These are phyloP conservation scores for Pelodiscus sinensis DNA, from an alignment of 2,113 vertebrate species.

Conservation along the genomic window DNA sequence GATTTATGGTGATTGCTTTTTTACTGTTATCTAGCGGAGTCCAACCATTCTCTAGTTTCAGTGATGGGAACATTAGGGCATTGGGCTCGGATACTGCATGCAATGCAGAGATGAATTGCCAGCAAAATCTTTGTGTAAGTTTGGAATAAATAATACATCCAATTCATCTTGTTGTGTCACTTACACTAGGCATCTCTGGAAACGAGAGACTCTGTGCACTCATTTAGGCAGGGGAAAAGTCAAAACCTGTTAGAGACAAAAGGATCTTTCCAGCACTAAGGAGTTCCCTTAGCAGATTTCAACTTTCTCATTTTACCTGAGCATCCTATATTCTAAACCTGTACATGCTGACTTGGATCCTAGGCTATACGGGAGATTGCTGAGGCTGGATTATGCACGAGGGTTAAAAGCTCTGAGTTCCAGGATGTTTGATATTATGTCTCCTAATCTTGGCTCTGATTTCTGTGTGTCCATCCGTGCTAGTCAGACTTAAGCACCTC, in stretches of 20 bases:
- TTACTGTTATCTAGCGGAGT: not conserved
- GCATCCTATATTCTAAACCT: not conserved
- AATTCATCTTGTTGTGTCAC: slow-evolving; percentile 13
- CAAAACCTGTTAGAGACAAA: not conserved
- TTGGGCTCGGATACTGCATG: slow-evolving; percentile 30
- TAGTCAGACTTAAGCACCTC: not conserved
- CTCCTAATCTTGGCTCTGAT: not conserved
- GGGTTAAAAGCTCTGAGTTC: not conserved
- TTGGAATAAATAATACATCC: slow-evolving; percentile 19
- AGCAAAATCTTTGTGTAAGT: slow-evolving; percentile 1
- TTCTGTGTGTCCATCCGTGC: not conserved
- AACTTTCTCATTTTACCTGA: slow-evolving; percentile 44
- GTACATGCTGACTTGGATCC: not conserved
- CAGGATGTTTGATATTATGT: not conserved
- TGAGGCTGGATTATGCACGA: not conserved
- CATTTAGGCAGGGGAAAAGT: not conserved
- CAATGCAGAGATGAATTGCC: slow-evolving; percentile 21
- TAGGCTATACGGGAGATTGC: not conserved
- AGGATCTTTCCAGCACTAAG: slow-evolving; percentile 1
- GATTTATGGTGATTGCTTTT: not conserved
- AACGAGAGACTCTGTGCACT: slow-evolving; percentile 1
- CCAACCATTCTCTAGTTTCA: slow-evolving; percentile 22
- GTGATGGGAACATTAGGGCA: slow-evolving; percentile 1
- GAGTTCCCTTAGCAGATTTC: slow-evolving; percentile 30
- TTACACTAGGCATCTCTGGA: slow-evolving; percentile 28